Evolutionary conservation across 1,140 invertebrate species (phyloP).

Genomic region (Macrobrachium rosenbergii): DNA sequence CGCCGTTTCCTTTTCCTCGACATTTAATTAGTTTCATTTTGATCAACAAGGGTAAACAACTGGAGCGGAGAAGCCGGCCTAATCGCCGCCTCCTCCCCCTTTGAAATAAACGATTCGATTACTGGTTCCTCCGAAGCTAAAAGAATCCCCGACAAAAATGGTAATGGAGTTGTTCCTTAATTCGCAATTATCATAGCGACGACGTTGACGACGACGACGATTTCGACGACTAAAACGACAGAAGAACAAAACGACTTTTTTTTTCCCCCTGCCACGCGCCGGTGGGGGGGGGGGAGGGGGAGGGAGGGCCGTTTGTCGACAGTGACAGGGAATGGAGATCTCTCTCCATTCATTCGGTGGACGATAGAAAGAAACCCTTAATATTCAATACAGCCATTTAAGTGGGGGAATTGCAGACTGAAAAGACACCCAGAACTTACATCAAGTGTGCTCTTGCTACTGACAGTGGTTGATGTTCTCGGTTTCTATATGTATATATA

Average conservation of each 20-base stretch:
- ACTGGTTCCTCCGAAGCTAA: conserved; percentile 33
- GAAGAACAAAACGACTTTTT: not conserved
- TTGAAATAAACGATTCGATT: conserved; percentile 61
- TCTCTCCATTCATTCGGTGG: not conserved
- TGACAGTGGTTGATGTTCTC: no score
- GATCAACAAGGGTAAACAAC: conserved; percentile 47
- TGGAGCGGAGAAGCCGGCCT: conserved; percentile 29
- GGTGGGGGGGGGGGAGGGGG: not conserved
- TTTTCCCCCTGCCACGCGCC: not conserved
- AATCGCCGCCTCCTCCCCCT: conserved; percentile 32
- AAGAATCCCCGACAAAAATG: conserved; percentile 31
- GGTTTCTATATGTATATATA: no score
- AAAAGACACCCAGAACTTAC: no score
- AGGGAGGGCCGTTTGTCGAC: not conserved
- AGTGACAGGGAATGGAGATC: not conserved
- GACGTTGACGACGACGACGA: conserved; percentile 4
- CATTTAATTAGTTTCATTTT: conserved; percentile 55
- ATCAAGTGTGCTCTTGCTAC: no score
- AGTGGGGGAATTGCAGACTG: no score
- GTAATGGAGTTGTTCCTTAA: conserved; percentile 51
- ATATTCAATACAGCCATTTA: no score
- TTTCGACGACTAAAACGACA: not conserved
- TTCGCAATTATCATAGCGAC: conserved; percentile 48
- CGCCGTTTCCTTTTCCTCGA: conserved; percentile 29
- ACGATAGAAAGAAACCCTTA: not conserved